Percentiles rank a stretch among this genome's conserved stretches.
Evolutionary conservation across 2,113 vertebrate genomes (phyloP).

Genomic region (Xyrauchen texanus): DNA sequence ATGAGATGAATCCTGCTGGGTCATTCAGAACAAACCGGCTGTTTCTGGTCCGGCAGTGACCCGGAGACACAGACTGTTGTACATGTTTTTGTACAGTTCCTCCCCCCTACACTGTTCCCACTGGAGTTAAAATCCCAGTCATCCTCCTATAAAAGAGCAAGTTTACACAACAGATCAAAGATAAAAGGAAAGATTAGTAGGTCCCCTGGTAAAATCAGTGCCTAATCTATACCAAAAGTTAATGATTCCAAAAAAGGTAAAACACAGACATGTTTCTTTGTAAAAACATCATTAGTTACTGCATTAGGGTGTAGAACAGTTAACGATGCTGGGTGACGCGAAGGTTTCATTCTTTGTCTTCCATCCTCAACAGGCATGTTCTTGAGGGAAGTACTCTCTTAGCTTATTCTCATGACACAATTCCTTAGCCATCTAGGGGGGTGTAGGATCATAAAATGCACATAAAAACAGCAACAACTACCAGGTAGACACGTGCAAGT

Average conservation of each 20-base stretch:
- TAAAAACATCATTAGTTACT: not conserved
- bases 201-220: not conserved
- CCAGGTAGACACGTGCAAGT: slow-evolving; percentile 60
- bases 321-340: not conserved
- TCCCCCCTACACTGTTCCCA: not conserved
- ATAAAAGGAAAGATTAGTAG: slow-evolving; percentile 19
- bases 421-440: slow-evolving; percentile 24
- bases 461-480: slow-evolving; percentile 33
- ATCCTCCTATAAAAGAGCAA: slow-evolving; percentile 13
- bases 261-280: not conserved
- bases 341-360: not conserved
- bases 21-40: slow-evolving; percentile 40
- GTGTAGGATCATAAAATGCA: slow-evolving; percentile 36
- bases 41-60: slow-evolving; percentile 25
- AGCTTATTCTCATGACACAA: not conserved
- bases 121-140: slow-evolving; percentile 35
- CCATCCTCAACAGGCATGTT: not conserved
- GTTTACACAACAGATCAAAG: slow-evolving; percentile 26
- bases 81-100: slow-evolving; percentile 11
- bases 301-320: not conserved
- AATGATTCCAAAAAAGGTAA: slow-evolving; percentile 19
- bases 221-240: slow-evolving; percentile 2
- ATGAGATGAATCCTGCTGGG: slow-evolving; percentile 39
- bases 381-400: not conserved
- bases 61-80: slow-evolving; percentile 20